Conservation (phyloP, 2,888 invertebrate genomes). For the Drosophila prolongata region DNA sequence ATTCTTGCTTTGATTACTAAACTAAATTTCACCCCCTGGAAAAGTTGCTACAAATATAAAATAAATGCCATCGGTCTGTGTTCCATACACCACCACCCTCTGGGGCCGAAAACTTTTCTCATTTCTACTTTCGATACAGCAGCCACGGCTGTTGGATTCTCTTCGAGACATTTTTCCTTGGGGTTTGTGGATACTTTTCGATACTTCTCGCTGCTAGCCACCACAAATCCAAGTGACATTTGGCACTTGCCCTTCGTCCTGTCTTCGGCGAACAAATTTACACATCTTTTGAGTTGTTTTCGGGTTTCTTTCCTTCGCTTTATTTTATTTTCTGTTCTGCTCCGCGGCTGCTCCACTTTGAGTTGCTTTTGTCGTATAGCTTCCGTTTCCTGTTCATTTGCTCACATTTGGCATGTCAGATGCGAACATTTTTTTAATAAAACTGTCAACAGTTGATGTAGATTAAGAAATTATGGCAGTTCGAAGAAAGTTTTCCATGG, state of each 20-base stretch:
- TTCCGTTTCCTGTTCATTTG: slow-evolving; percentile 81
- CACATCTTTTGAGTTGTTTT: slow-evolving; percentile 67
- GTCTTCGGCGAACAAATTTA: slow-evolving; percentile 64
- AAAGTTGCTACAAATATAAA: slow-evolving; percentile 59
- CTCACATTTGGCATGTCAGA: slow-evolving; percentile 71
- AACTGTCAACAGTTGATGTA: slow-evolving; percentile 79
- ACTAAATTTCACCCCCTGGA: slow-evolving; percentile 61
- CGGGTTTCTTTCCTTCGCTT: slow-evolving; percentile 22
- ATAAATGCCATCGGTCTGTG: slow-evolving; percentile 58
- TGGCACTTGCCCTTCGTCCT: slow-evolving; percentile 69
- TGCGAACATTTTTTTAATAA: slow-evolving; percentile 69
- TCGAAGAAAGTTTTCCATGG: slow-evolving; percentile 40
- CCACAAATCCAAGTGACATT: slow-evolving; percentile 71
- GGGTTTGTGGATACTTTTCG: slow-evolving; percentile 21
- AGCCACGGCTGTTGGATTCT: slow-evolving; percentile 25
- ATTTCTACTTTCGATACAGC: slow-evolving; percentile 78
- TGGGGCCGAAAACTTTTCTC: slow-evolving; percentile 75
- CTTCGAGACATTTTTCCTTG: slow-evolving; percentile 21
- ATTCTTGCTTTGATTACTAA: slow-evolving; percentile 71
- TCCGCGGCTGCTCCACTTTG: slow-evolving; percentile 23
- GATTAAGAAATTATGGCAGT: slow-evolving; percentile 77
- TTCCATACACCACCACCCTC: slow-evolving; percentile 22
- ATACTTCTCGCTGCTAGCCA: slow-evolving; percentile 36
- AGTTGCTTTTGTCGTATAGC: slow-evolving; percentile 63
- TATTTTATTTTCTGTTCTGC: slow-evolving; percentile 13